These are phyloP conservation scores for Papilio helenus DNA, from an alignment of 1,140 invertebrate genomes.

Conservation along the genomic window DNA sequence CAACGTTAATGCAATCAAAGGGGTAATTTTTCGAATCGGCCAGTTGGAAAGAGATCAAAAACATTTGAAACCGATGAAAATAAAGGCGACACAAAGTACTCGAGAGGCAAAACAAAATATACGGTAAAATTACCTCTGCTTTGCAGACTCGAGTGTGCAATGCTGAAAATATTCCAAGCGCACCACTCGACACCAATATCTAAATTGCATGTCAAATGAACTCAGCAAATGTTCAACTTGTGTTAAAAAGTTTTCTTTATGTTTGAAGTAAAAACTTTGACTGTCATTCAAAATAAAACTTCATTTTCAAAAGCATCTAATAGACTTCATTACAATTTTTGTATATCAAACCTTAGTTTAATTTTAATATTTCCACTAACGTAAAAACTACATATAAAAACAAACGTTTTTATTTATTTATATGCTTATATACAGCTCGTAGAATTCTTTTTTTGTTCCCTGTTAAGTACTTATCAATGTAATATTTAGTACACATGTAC, in stretches of 20 bases:
- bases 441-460: too few species aligned
- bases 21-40: background rate
- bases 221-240: background rate
- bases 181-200: conserved; percentile 12
- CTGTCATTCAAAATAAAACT: background rate
- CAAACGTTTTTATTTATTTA: too few species aligned
- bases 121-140: conserved; percentile 3
- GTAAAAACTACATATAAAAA: too few species aligned
- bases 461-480: too few species aligned
- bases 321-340: too few species aligned
- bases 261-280: background rate
- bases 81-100: background rate
- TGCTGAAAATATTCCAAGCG: background rate
- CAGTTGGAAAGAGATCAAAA: conserved; percentile 7
- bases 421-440: too few species aligned
- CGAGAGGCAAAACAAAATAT: background rate
- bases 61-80: conserved; percentile 8
- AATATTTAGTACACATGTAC: too few species aligned
- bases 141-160: background rate
- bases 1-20: conserved; percentile 4
- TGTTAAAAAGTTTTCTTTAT: background rate
- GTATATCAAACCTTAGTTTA: too few species aligned
- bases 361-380: too few species aligned
- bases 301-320: too few species aligned
- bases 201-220: conserved; percentile 21